These are phyloP conservation scores for Pteria penguin DNA, from an alignment of 2,888 invertebrate genomes.

Conservation along the genomic window DNA sequence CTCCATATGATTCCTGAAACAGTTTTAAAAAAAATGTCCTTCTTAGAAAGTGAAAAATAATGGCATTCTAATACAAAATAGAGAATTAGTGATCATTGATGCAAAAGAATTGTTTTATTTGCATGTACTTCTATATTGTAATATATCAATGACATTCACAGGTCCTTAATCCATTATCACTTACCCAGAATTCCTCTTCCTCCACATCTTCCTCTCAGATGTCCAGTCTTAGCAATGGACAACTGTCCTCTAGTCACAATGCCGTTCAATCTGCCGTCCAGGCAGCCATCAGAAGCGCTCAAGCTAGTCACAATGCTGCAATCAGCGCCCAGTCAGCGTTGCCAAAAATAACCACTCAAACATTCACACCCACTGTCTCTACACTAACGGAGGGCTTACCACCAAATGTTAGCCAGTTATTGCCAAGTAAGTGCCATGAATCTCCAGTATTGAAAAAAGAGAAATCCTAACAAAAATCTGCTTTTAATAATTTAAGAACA, in stretches of 20 bases:
- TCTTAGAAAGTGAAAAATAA: no score
- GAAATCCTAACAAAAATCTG: no score
- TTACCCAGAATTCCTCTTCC: slow-evolving; percentile 38
- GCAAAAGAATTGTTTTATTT: no score
- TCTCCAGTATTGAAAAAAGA: no score
- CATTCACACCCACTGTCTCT: slow-evolving; percentile 46
- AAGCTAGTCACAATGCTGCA: slow-evolving; percentile 50
- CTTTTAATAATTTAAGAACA: no score
- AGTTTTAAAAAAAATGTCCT: no score
- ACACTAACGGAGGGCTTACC: slow-evolving; percentile 62
- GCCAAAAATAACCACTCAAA: slow-evolving; percentile 31
- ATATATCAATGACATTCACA: neutral
- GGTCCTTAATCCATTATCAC: slow-evolving; percentile 38
- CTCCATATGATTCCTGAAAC: no score
- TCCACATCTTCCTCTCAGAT: slow-evolving; percentile 40
- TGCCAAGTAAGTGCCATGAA: slow-evolving; percentile 74
- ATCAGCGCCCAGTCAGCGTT: slow-evolving; percentile 49
- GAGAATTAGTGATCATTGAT: no score
- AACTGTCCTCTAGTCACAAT: slow-evolving; percentile 52
- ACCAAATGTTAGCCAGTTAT: slow-evolving; percentile 69
- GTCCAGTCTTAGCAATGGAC: slow-evolving; percentile 48
- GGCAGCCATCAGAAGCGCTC: slow-evolving; percentile 6
- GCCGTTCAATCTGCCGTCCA: slow-evolving; percentile 20
- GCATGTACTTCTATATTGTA: no score
- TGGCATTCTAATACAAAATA: no score